A percentile compares a stretch with the other conserved stretches of the same genome.
These are phyloP conservation scores for Catocala fraxini DNA, from an alignment of 2,888 invertebrate genomes.

Conservation along the genomic window DNA sequence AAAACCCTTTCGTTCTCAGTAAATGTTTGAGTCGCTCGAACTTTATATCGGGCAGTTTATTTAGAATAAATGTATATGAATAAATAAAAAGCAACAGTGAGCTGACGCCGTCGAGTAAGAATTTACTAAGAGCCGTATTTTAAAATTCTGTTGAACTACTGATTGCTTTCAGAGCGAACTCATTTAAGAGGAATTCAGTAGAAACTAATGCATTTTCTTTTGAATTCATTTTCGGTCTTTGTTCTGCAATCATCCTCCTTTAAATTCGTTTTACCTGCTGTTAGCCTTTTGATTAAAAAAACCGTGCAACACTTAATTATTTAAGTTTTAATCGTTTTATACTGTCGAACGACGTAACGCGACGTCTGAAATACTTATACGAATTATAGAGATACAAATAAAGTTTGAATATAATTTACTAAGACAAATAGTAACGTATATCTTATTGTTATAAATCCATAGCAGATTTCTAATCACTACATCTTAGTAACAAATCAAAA, in stretches of 20 bases:
- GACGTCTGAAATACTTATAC: no score
- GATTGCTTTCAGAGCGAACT: constrained; percentile 7
- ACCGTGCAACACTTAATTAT: no score
- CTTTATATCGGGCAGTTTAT: neutral
- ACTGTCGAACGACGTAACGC: no score
- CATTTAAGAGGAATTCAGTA: neutral
- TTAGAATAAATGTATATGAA: neutral
- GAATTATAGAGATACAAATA: no score
- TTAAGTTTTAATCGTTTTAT: no score
- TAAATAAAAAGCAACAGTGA: neutral
- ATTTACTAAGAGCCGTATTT: neutral
- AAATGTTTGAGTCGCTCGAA: constrained; percentile 2
- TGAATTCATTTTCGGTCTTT: neutral
- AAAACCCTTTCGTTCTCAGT: neutral
- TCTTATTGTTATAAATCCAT: no score
- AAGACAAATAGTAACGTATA: no score
- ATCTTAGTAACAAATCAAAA: no score
- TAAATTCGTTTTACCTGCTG: no score
- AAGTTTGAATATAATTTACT: no score
- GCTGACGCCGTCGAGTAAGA: neutral
- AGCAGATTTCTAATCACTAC: no score
- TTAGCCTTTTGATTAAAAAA: no score
- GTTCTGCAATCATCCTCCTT: neutral
- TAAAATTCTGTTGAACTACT: constrained; percentile 3
- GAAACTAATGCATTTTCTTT: neutral